Percentiles rank a stretch among this genome's conserved stretches.
phyloP scores from a whole-genome alignment of 2,888 invertebrate genomes.

The Nipponacmea schrenckii region DNA sequence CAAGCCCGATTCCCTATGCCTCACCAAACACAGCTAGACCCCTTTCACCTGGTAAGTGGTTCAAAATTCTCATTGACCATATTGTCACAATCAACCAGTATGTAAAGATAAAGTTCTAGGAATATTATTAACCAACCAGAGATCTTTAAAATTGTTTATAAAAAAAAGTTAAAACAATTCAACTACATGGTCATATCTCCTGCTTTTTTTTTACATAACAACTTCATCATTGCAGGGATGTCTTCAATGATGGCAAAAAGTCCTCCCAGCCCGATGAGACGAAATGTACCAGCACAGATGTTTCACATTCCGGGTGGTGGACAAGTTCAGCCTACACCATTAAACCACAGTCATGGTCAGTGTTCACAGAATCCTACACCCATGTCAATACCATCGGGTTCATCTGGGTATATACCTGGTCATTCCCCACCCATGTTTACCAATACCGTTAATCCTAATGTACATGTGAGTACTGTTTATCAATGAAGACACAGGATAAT shows the following conservation, averaged over 20 bases:
- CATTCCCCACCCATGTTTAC: slow-evolving; percentile 61
- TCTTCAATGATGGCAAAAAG: slow-evolving; percentile 66
- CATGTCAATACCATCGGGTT: slow-evolving; percentile 21
- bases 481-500: background rate
- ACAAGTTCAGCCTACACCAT: slow-evolving; percentile 22
- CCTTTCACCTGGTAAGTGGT: slow-evolving; percentile 82
- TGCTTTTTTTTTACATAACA: too few relatives aligned
- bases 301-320: slow-evolving; percentile 36
- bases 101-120: too few relatives aligned
- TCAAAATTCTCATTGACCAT: too few relatives aligned
- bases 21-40: slow-evolving; percentile 90
- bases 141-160: too few relatives aligned
- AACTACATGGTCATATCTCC: too few relatives aligned
- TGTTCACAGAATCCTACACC: slow-evolving; percentile 39
- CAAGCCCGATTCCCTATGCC: slow-evolving; percentile 83
- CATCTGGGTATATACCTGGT: slow-evolving; percentile 41
- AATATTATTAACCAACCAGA: too few relatives aligned
- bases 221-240: slow-evolving; percentile 45
- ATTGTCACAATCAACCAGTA: too few relatives aligned
- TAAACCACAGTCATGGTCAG: slow-evolving; percentile 16
- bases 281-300: slow-evolving; percentile 60
- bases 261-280: slow-evolving; percentile 73
- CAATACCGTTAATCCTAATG: slow-evolving; percentile 27
- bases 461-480: slow-evolving; percentile 29
- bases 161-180: too few relatives aligned